Percentiles rank a stretch among this genome's conserved stretches.
Conservation (phyloP, 23 tunicate genomes). For the Styela plicata region DNA sequence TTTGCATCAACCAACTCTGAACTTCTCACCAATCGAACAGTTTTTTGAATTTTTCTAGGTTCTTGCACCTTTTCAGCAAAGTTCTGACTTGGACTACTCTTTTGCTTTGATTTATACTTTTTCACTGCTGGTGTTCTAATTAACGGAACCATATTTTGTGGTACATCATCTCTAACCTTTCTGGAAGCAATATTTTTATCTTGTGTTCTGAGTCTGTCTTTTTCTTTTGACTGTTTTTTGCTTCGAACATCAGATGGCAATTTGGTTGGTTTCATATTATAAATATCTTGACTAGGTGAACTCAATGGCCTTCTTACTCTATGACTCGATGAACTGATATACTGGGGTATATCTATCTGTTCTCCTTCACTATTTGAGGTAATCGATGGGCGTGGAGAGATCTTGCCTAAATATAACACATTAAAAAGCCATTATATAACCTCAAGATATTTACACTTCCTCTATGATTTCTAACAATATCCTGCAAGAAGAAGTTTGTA, state of each 20-base stretch:
- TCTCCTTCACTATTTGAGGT: neutral
- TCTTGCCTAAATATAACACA: neutral
- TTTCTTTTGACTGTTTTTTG: neutral
- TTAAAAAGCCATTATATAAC: too few relatives aligned
- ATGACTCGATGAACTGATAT: neutral
- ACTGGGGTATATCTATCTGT: neutral
- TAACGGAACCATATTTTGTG: neutral
- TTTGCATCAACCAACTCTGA: too few relatives aligned
- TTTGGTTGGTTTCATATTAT: neutral
- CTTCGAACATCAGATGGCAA: neutral
- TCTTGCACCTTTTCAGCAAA: neutral
- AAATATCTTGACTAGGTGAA: neutral
- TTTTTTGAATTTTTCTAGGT: neutral
- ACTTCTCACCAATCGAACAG: too few relatives aligned
- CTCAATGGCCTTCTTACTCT: neutral
- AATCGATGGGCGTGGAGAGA: neutral
- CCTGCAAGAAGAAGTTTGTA: too few relatives aligned
- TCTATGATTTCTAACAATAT: too few relatives aligned
- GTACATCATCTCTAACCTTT: neutral
- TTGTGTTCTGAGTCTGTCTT: neutral
- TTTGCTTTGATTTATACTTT: neutral
- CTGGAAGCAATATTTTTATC: too few relatives aligned
- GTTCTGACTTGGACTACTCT: neutral
- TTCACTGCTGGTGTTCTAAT: neutral
- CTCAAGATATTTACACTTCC: too few relatives aligned